These are phyloP conservation scores for Metopia argyrocephala DNA, from an alignment of 2,888 invertebrate species.

Conservation along the genomic window DNA sequence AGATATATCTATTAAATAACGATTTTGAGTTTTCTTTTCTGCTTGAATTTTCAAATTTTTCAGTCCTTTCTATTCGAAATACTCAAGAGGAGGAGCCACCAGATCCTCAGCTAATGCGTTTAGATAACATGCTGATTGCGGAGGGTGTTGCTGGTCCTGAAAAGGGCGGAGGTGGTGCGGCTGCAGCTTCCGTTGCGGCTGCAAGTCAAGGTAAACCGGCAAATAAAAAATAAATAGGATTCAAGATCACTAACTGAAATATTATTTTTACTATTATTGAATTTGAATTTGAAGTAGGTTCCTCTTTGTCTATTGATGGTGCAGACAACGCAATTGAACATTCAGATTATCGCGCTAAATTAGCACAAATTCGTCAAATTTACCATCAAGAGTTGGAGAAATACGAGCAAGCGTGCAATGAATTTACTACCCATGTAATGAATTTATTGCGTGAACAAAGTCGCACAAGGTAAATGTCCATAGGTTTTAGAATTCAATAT, in stretches of 20 bases:
- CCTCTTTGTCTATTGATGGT: conserved; percentile 77
- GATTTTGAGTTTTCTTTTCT: too few species aligned
- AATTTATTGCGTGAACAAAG: conserved; percentile 97
- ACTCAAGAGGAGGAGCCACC: conserved; percentile 99
- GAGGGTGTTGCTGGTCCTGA: conserved; percentile 98
- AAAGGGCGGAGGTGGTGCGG: conserved; percentile 92
- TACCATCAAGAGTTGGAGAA: conserved; percentile 99
- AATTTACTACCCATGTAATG: conserved; percentile 99
- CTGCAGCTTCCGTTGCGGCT: conserved; percentile 93
- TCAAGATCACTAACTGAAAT: too few species aligned
- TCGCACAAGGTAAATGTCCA: conserved; percentile 83
- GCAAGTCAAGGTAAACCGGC: conserved; percentile 85
- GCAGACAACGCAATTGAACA: conserved; percentile 98
- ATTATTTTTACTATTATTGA: conserved; percentile 2
- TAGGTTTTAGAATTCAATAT: not conserved
- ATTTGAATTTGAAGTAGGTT: conserved; percentile 67
- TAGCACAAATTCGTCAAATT: conserved; percentile 98
- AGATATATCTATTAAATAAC: too few species aligned
- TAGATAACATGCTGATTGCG: conserved; percentile 99
- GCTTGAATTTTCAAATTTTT: conserved; percentile 37
- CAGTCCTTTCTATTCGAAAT: conserved; percentile 95
- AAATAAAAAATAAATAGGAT: too few species aligned
- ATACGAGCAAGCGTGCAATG: conserved; percentile 99
- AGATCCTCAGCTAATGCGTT: conserved; percentile 97
- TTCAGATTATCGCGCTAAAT: conserved; percentile 98